Base-by-base conservation (phyloP, 2,797 vertebrate species). In the Sebastes kiyomatsui region DNA sequence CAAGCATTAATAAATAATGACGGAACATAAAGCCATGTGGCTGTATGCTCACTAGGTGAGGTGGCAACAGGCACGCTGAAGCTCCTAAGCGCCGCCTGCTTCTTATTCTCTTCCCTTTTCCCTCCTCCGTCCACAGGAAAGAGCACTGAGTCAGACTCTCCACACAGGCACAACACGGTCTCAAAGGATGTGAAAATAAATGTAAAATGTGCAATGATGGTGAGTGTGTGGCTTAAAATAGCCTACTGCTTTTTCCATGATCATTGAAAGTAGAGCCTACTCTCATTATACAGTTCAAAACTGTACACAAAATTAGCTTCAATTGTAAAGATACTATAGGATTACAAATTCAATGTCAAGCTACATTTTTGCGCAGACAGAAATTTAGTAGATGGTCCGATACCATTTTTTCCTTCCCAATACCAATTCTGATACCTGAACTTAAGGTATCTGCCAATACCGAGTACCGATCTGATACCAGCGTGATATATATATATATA, bases 101-200 rank as follows among this genome's bases (percentile, higher is more conserved):
- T 85, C 72, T 76, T 55, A 20, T 30, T 77, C 59, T 30, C 72
- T 84, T 88, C 80, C 78, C 75, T 77, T 78, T 88, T 74, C 84
- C 82, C 71, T 30, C 67, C 11, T 80, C 76, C 16, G 58, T 76
- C 46, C 16, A 71, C 76, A 90, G 90, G 88, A 91, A 93, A 79
- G 32, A 87, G 32, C 64, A 71, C 77, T 90, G 91, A 93, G 83
- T 93, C 90, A 93, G 65, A 85, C 28, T 72, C 80, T 78, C 85
- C 84, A 61, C 54, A 55, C 2, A 78, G 61, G 79, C 81, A 82
- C 75, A 90, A 77, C 83, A 80, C 27, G 2, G 16, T 55, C 23
- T 59, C 72, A 67, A 18, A 3, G 74, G 74, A 82, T 67, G 71
- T 72, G 64, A 88, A 77, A 82, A 58, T 52, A 82, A 80, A 87